These are phyloP conservation scores for Drosophila cognata DNA, from an alignment of 2,888 invertebrate genomes.

Conservation along the genomic window DNA sequence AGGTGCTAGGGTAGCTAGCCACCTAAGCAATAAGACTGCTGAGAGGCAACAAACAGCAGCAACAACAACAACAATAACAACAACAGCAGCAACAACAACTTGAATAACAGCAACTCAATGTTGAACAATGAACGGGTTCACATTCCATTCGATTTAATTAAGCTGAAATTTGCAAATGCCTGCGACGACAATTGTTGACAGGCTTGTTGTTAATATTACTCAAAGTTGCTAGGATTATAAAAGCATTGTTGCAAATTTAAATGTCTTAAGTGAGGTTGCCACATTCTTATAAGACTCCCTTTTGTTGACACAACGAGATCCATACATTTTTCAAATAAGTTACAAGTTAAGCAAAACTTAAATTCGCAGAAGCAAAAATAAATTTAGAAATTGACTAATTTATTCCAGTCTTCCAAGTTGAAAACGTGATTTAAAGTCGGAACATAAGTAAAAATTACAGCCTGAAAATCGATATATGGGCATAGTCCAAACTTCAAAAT, in stretches of 20 bases:
- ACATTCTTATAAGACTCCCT: not conserved
- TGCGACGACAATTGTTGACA: slow-evolving; percentile 19
- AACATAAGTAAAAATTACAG: no score
- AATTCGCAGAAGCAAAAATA: not conserved
- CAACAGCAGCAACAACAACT: not conserved
- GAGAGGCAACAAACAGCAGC: slow-evolving; percentile 17
- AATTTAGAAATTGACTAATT: not conserved
- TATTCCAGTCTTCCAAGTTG: not conserved
- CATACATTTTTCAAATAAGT: not conserved
- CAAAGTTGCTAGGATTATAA: not conserved
- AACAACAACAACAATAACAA: slow-evolving; percentile 1
- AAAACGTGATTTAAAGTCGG: no score
- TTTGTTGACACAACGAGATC: not conserved
- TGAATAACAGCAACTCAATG: slow-evolving; percentile 7
- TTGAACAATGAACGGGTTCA: slow-evolving; percentile 57
- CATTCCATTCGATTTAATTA: slow-evolving; percentile 74
- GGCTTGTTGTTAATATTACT: not conserved
- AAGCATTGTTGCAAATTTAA: not conserved
- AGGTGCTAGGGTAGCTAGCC: not conserved
- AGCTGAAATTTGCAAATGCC: slow-evolving; percentile 45
- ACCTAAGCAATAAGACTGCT: slow-evolving; percentile 29
- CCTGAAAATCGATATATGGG: no score
- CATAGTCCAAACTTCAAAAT: no score
- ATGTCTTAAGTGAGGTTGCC: not conserved
- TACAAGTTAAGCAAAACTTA: not conserved